Evolutionary conservation across 2,888 invertebrate species (phyloP).

Genomic region (Drosophila testacea): DNA sequence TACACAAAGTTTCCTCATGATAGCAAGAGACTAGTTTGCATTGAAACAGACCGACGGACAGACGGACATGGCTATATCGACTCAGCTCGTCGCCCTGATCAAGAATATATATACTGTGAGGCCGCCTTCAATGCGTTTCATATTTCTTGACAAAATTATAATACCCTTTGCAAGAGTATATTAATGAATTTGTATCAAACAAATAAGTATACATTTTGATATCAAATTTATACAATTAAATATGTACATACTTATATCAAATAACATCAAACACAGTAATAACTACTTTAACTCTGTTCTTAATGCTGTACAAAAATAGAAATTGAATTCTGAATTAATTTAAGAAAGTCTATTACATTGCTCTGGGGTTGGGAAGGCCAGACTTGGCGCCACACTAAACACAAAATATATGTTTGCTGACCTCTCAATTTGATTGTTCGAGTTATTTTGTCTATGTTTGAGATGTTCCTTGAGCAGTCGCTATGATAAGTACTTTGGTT

Average conservation of each 20-base stretch:
- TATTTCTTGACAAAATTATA: no score
- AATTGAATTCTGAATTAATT: constrained; percentile 5
- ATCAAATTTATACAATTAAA: not conserved
- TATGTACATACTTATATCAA: not conserved
- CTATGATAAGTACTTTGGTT: not conserved
- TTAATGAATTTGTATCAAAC: no score
- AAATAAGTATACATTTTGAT: not conserved
- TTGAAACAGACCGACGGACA: no score
- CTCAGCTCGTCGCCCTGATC: no score
- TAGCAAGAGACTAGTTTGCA: no score
- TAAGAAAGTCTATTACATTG: not conserved
- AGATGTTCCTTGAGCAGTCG: not conserved
- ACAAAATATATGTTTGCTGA: constrained; percentile 8
- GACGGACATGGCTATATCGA: no score
- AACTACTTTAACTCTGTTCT: not conserved
- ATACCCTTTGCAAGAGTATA: no score
- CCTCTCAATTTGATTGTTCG: constrained; percentile 3
- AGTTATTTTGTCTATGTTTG: not conserved
- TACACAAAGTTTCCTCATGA: no score
- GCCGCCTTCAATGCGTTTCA: no score
- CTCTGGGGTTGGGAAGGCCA: not conserved
- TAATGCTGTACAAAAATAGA: not conserved
- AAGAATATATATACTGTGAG: no score
- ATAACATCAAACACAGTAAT: not conserved
- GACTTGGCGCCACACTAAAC: constrained; percentile 5